Evolutionary conservation across 2,888 invertebrate genomes (phyloP), one percentile per base, ranked within the genome.

Genomic region (Hirtodrosophila alboralis): DNA sequence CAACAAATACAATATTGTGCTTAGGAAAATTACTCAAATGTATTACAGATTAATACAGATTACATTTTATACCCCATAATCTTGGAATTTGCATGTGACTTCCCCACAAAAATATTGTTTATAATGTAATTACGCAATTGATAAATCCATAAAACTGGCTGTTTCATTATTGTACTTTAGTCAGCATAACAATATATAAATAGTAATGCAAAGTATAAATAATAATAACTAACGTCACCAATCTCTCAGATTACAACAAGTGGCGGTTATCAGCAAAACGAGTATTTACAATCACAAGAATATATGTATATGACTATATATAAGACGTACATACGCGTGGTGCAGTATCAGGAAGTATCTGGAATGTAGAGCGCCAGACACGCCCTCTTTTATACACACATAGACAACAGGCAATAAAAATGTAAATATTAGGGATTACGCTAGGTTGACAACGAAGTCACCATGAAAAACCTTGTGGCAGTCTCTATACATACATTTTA

Each of bases 221-320:
- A 56, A 60, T 40, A 71, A 38, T 48, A 58, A 71, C 38, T 44
- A 60, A 66, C 60, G 67, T 72, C 73, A 66, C 40, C 31, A 53
- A 36, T 28, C 14, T 2, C 37, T 52, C 34, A n/a, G 38, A 60
- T 60, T 56, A 44, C 72, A 16, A 13, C 31, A 40, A 36, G 7
- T 27, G 34, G 14, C 13, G 31, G 9, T 40, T 65, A 69, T 71
- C 66, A 72, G 54, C 14, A 10, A 37, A 28, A 34, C 27, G 34
- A 31, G 31, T 26, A 12, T 34, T 51, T 47, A 37, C 54, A 44
- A 13, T n/a, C 18, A 40, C 34, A 27, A 7, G 16, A n/a, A 30
- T 9, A 14, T 10, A 18, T 13, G 21, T 44, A 3, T 21, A 45
- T 21, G 2, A 3, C 13, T 16, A 49, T 8, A 23, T 1, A 23